Evolutionary conservation across 1,140 invertebrate species (phyloP).

Genomic region (Penaeus indicus): DNA sequence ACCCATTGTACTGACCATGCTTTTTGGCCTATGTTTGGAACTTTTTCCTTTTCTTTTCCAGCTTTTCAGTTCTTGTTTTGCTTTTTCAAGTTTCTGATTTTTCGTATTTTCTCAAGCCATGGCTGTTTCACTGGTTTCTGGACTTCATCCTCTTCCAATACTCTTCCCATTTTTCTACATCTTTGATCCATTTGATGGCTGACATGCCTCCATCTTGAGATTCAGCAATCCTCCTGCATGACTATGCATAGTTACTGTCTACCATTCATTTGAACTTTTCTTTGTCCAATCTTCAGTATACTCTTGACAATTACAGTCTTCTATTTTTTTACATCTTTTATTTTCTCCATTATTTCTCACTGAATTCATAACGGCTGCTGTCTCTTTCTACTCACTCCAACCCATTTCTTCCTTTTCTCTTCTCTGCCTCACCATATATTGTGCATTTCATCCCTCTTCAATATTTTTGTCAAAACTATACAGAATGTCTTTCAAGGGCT

Average conservation of each 20-base stretch:
- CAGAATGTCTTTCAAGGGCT: no score
- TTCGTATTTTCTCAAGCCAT: conserved; percentile 9
- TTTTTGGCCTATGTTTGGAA: no score
- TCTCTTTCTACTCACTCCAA: neutral
- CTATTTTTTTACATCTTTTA: neutral
- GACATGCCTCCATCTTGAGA: neutral
- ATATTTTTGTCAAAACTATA: neutral
- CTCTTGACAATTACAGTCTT: neutral
- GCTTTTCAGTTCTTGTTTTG: neutral
- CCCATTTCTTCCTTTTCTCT: neutral
- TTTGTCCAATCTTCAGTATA: neutral
- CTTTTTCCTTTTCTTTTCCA: conserved; percentile 9
- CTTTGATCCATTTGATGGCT: neutral
- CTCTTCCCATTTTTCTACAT: neutral
- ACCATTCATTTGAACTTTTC: neutral
- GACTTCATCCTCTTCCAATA: conserved; percentile 27
- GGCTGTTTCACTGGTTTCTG: neutral
- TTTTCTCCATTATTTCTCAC: neutral
- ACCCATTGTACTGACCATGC: no score
- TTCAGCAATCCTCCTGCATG: neutral
- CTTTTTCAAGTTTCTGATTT: conserved; percentile 9
- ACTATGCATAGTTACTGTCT: neutral
- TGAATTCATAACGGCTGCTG: neutral
- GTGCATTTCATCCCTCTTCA: neutral
- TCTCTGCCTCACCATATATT: neutral